Base-by-base conservation (phyloP, 2,113 vertebrate genomes). In the Natator depressus region DNA sequence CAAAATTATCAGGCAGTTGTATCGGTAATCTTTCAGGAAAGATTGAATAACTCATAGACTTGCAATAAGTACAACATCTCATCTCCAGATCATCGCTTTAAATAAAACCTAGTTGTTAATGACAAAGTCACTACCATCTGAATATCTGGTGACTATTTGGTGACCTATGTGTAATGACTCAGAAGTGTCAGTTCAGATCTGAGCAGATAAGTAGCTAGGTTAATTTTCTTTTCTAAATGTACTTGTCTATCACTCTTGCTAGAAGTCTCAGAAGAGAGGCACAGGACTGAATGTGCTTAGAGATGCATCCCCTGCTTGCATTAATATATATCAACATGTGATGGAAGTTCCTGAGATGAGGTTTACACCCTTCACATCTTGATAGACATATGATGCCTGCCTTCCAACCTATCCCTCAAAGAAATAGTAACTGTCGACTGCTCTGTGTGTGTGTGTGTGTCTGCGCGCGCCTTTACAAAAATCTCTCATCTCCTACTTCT, bases 221-320 rank as follows among this genome's bases (percentile, higher is more conserved):
- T 78, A 49, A 79, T 75, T 65, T 65, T 35, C 10, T 75, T 46
- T 75, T 42, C n/a, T 42, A 24, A 42, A 42, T 22, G 0, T n/a
- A 38, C 31, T 62, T 12, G 81, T 84, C 22, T 20, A 38, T 55
- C 35, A 79, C 5, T 62, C 82, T 50, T 9, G 8, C 46, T 47
- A 4, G 6, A 3, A 83, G 80, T 51, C 49, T 78, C 69, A 83
- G 69, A 24, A 69, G 31, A 89, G 20, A 53, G 12, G 27, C 91
- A 47, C 7, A 25, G 2, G 13, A 17, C 27, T 62, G 29, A 62
- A 62, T 31, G 6, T 13, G n/a, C 49, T 80, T 38, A 17, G 83
- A 78, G 22, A 35, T 35, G 22, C 0, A 31, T 76, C 11, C 11
- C 88, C 49, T 6, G 8, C 2, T 25, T 49, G 4, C 20, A 2